phyloP scores from a whole-genome alignment of 2,888 invertebrate genomes.

The Sarcophaga variegata region DNA sequence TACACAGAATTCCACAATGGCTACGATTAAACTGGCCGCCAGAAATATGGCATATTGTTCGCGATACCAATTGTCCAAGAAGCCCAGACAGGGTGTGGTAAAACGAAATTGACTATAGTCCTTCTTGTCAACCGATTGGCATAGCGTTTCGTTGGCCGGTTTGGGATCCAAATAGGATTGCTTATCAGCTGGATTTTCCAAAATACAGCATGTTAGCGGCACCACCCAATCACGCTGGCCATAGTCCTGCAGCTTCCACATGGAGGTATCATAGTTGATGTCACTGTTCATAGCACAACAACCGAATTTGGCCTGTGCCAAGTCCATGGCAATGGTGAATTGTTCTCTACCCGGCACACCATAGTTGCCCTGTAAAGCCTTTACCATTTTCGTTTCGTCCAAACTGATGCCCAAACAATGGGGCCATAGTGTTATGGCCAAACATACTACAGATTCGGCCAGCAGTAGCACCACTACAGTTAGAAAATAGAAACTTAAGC shows the following conservation, averaged over 20 bases:
- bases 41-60: constrained; percentile 88
- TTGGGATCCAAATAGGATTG: constrained; percentile 88
- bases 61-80: constrained; percentile 89
- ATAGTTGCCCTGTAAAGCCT: constrained; percentile 88
- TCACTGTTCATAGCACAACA: constrained; percentile 92
- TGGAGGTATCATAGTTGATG: constrained; percentile 90
- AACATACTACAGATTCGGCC: constrained; percentile 87
- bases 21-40: constrained; percentile 85
- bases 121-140: constrained; percentile 83
- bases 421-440: constrained; percentile 89
- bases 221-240: constrained; percentile 87
- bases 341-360: constrained; percentile 87
- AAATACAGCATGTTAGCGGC: constrained; percentile 87
- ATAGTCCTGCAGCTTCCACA: constrained; percentile 89
- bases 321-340: constrained; percentile 91
- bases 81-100: constrained; percentile 84
- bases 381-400: constrained; percentile 86
- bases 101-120: constrained; percentile 79
- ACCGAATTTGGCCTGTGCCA: constrained; percentile 88
- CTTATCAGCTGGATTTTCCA: constrained; percentile 83
- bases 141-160: constrained; percentile 87
- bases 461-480: constrained; percentile 86
- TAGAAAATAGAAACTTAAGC: constrained; percentile 89
- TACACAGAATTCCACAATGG: constrained; percentile 88
- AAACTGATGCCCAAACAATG: constrained; percentile 89